These are phyloP conservation scores for roundworm (Caenorhabditis elegans) DNA, from an alignment of 1,140 invertebrate species.

Conservation along the genomic window WBcel235 BX284602.5:4986001-4986500, in stretches of 20 bases:
- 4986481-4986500: no score
- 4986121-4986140: constrained; percentile 43
- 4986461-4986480: no score
- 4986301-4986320: neutral
- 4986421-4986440: no score
- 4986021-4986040: neutral
- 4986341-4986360: constrained; percentile 30
- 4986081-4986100: neutral
- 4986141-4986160: constrained; percentile 37
- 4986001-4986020: neutral
- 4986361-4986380: neutral
- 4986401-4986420: no score
- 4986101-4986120: constrained; percentile 30
- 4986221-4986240: no score
- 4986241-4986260: constrained; percentile 23
- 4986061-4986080: no score
- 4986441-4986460: no score
- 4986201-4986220: neutral
- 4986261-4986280: constrained; percentile 4
- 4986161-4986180: constrained; percentile 20
- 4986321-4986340: constrained; percentile 27
- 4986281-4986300: neutral
- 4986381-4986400: neutral
- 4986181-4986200: constrained; percentile 26
- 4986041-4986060: neutral